Percentiles rank a stretch among this genome's conserved stretches.
Conservation (phyloP, 2,888 invertebrate genomes). For the Spialia ferax region DNA sequence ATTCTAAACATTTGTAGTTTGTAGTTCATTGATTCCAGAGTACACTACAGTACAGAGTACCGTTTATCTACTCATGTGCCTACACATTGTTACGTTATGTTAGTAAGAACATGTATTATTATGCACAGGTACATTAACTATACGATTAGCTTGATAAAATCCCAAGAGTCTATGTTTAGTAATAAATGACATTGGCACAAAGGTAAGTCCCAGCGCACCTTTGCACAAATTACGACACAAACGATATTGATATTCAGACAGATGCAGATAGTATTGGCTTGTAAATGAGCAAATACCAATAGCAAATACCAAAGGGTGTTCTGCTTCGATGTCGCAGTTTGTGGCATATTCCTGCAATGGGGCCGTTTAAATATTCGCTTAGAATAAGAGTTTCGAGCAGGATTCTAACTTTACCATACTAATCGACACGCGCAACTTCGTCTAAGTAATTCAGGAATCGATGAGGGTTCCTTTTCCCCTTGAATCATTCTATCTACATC, state of each 20-base stretch:
- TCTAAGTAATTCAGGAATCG: too few species aligned
- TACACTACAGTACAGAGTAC: too few species aligned
- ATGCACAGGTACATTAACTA: neutral
- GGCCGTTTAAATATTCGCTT: conserved; percentile 14
- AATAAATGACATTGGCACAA: conserved; percentile 11
- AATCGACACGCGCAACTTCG: too few species aligned
- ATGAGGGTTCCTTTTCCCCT: too few species aligned
- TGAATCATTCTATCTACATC: too few species aligned
- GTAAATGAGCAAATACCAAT: conserved; percentile 34
- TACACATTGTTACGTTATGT: too few species aligned
- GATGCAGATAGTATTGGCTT: conserved; percentile 19
- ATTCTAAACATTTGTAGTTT: too few species aligned
- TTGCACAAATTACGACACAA: conserved; percentile 33
- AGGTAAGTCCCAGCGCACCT: conserved; percentile 23
- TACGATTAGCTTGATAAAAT: neutral
- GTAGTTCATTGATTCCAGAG: too few species aligned
- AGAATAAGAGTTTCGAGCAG: neutral
- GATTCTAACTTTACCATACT: too few species aligned
- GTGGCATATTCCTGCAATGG: conserved; percentile 4
- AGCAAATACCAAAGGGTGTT: conserved; percentile 24
- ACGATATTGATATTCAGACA: conserved; percentile 28
- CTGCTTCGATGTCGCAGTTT: conserved; percentile 9
- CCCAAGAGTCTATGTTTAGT: neutral
- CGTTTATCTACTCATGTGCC: too few species aligned
- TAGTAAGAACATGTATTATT: neutral